Conservation (phyloP, 1,140 invertebrate genomes). For the Danaus melanippus region DNA sequence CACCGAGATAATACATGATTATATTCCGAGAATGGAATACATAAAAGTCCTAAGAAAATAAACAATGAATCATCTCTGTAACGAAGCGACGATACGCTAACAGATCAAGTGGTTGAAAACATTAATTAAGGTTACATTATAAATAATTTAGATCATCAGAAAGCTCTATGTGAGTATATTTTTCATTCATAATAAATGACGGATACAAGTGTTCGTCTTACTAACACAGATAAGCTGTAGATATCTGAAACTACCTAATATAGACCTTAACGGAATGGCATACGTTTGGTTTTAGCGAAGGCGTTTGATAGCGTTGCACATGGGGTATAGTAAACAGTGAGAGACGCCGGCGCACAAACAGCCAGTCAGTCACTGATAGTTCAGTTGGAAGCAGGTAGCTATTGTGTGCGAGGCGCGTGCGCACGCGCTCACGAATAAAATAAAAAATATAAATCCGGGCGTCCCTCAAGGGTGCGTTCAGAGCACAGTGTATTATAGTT, state of each 20-base stretch:
- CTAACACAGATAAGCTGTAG: conserved; percentile 59
- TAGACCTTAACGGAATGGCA: conserved; percentile 5
- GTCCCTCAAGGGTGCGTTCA: conserved; percentile 45
- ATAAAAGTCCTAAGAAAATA: conserved; percentile 14
- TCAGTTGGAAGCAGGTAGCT: conserved; percentile 41
- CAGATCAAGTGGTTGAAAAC: conserved; percentile 52
- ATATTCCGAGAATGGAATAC: conserved; percentile 12
- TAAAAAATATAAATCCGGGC: conserved; percentile 43
- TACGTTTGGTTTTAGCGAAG: conserved; percentile 29
- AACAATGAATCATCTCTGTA: conserved; percentile 44
- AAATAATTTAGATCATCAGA: conserved; percentile 51
- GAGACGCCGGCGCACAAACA: conserved; percentile 53
- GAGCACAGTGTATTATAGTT: conserved; percentile 39
- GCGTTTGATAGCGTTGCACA: conserved; percentile 50
- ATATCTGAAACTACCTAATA: conserved; percentile 17
- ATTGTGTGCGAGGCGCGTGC: conserved; percentile 47
- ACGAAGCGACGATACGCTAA: conserved; percentile 35
- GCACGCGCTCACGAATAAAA: conserved; percentile 44
- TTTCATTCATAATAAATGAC: conserved; percentile 66
- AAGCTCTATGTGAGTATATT: conserved; percentile 65
- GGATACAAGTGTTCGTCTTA: conserved; percentile 65
- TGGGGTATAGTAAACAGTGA: conserved; percentile 61
- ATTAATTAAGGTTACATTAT: conserved; percentile 67
- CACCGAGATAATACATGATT: neutral
- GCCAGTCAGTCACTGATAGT: conserved; percentile 52